phyloP scores from a whole-genome alignment of 2,888 invertebrate genomes.

The Eumacrocentrus americanus region DNA sequence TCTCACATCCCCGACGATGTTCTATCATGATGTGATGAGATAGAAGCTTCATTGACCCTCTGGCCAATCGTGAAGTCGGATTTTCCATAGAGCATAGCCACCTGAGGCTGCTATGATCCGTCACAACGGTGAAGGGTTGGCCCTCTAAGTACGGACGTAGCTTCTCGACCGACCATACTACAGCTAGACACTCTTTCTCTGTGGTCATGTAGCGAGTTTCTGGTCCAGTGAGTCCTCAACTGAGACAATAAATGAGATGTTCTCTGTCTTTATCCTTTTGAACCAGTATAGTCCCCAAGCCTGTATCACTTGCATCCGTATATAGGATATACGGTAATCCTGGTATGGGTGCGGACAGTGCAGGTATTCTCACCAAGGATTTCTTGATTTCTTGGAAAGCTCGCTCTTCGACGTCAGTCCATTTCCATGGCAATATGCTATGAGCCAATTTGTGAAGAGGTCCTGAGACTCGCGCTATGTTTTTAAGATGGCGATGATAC shows the following conservation, averaged over 20 bases:
- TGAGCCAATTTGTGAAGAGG: not conserved
- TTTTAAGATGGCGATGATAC: slow-evolving; percentile 1
- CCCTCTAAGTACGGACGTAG: slow-evolving; percentile 8
- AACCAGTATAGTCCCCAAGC: not conserved
- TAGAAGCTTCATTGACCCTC: not conserved
- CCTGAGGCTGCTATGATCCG: not conserved
- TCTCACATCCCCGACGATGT: not conserved
- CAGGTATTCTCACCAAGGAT: not conserved
- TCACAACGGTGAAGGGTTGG: not conserved
- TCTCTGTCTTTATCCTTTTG: not conserved
- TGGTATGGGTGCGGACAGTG: not conserved
- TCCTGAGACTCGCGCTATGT: not conserved
- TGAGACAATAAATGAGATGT: not conserved
- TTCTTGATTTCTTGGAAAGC: not conserved
- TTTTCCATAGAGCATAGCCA: not conserved
- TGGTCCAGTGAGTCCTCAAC: too few relatives aligned
- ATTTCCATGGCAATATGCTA: not conserved
- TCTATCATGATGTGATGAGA: not conserved
- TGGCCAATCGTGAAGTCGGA: not conserved
- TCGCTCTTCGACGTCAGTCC: not conserved
- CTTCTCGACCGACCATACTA: not conserved
- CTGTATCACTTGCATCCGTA: not conserved
- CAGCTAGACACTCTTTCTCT: slow-evolving; percentile 12
- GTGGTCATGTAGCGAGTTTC: not conserved
- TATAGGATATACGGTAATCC: slow-evolving; percentile 5